A percentile compares a stretch with the other conserved stretches of the same genome.
Conservation (phyloP, 2,113 vertebrate genomes). For the Cryptotis parvus region DNA sequence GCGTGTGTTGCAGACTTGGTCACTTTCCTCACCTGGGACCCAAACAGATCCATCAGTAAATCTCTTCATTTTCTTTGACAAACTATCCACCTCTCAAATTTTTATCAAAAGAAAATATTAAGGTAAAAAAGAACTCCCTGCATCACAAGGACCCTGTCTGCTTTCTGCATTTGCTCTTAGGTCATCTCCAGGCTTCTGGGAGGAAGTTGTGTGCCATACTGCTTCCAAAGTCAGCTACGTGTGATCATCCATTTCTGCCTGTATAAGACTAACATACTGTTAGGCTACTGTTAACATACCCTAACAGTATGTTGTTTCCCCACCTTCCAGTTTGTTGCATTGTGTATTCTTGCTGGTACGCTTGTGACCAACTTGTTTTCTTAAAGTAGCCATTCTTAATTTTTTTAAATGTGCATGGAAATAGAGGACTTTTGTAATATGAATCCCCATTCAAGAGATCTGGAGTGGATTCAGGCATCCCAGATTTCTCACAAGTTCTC, state of each 20-base stretch:
- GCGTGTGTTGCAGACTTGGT: not conserved
- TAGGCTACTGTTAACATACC: too few relatives aligned
- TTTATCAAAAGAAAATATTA: not conserved
- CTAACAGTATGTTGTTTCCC: not conserved
- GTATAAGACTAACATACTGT: not conserved
- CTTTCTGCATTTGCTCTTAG: not conserved
- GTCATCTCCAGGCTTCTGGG: not conserved
- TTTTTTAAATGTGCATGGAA: not conserved
- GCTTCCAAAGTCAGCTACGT: not conserved
- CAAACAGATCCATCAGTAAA: not conserved
- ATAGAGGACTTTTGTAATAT: not conserved
- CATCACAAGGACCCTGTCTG: not conserved
- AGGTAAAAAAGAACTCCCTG: not conserved
- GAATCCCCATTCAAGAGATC: not conserved
- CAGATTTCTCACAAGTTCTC: not conserved
- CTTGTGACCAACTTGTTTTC: not conserved
- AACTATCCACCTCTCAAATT: not conserved
- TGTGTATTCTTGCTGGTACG: not conserved
- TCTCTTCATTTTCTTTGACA: not conserved
- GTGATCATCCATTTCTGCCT: not conserved
- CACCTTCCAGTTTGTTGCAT: not conserved
- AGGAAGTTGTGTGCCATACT: not conserved
- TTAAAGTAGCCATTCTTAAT: not conserved
- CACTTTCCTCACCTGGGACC: not conserved
- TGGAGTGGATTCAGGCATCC: not conserved